Percentiles rank a stretch among this genome's conserved stretches.
These are phyloP conservation scores for Penaeus monodon DNA, from an alignment of 2,888 invertebrate genomes.

Conservation along the genomic window DNA sequence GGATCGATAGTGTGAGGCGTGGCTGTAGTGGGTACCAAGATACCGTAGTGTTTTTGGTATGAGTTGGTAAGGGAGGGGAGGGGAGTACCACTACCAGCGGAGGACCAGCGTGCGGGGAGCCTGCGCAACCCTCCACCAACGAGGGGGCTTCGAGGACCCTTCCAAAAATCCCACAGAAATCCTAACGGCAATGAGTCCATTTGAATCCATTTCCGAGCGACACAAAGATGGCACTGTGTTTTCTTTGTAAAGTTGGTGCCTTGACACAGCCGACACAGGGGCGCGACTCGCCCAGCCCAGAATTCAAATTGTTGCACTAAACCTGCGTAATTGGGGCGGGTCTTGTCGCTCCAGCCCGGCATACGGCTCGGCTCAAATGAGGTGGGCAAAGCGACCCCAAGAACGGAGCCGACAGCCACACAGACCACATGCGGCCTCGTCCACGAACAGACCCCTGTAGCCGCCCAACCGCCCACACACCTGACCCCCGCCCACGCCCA, in stretches of 20 bases:
- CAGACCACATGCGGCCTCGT: constrained; percentile 63
- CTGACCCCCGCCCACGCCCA: constrained; percentile 56
- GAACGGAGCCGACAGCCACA: constrained; percentile 61
- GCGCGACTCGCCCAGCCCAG: constrained; percentile 65
- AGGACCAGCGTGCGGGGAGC: constrained; percentile 54
- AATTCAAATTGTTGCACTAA: constrained; percentile 66
- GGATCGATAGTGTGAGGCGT: constrained; percentile 59
- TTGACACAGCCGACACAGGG: constrained; percentile 65
- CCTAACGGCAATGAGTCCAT: constrained; percentile 64
- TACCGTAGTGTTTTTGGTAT: constrained; percentile 51
- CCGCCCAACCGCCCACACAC: constrained; percentile 58
- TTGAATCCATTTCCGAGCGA: constrained; percentile 64
- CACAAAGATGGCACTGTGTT: constrained; percentile 64
- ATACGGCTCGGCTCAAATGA: constrained; percentile 65
- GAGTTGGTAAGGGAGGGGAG: constrained; percentile 38
- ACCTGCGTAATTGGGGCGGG: constrained; percentile 66
- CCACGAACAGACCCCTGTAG: constrained; percentile 61
- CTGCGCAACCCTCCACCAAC: constrained; percentile 63
- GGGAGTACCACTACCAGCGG: constrained; percentile 49
- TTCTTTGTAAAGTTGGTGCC: constrained; percentile 65
- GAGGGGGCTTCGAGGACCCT: constrained; percentile 54
- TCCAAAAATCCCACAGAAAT: constrained; percentile 64
- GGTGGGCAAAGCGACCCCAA: constrained; percentile 65
- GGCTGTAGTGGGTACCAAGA: constrained; percentile 49
- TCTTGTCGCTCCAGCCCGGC: constrained; percentile 65